Conservation (phyloP, 2,797 vertebrate species). For the Cryptoblepharus egeriae region DNA sequence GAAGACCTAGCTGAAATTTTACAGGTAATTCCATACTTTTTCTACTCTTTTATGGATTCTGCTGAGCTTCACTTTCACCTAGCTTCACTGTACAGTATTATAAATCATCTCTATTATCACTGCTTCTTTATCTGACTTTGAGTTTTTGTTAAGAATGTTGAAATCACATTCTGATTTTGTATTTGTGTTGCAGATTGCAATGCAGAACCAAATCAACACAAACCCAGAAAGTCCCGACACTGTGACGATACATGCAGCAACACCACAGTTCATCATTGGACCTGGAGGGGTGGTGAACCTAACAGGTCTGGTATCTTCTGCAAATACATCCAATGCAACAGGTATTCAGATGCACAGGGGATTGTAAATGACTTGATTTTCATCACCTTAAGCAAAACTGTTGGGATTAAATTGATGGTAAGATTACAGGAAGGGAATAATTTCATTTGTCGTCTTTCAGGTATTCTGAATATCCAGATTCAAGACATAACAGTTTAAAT, state of each 20-base stretch:
- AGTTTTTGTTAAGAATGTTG: background rate
- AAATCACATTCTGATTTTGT: background rate
- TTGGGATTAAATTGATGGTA: conserved; percentile 59
- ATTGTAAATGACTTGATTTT: conserved; percentile 53
- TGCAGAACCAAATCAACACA: conserved; percentile 92
- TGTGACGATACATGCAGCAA: conserved; percentile 86
- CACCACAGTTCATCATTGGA: conserved; percentile 88
- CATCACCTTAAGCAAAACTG: conserved; percentile 57
- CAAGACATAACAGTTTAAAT: background rate
- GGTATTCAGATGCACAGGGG: conserved; percentile 67
- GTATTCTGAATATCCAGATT: conserved; percentile 6
- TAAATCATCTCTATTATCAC: background rate
- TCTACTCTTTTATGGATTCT: background rate
- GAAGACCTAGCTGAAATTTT: conserved; percentile 87
- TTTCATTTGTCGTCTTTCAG: conserved; percentile 29
- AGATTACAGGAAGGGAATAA: conserved; percentile 35
- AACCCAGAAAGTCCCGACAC: conserved; percentile 88
- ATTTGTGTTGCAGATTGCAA: conserved; percentile 82
- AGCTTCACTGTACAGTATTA: background rate
- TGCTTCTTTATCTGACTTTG: background rate
- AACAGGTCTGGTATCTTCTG: conserved; percentile 82
- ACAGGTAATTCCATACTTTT: conserved; percentile 78
- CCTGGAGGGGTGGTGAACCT: conserved; percentile 87
- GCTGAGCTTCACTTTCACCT: background rate
- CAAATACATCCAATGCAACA: conserved; percentile 65